Evolutionary conservation across 2,113 vertebrate genomes (phyloP).

Genomic region (Petaurus breviceps): DNA sequence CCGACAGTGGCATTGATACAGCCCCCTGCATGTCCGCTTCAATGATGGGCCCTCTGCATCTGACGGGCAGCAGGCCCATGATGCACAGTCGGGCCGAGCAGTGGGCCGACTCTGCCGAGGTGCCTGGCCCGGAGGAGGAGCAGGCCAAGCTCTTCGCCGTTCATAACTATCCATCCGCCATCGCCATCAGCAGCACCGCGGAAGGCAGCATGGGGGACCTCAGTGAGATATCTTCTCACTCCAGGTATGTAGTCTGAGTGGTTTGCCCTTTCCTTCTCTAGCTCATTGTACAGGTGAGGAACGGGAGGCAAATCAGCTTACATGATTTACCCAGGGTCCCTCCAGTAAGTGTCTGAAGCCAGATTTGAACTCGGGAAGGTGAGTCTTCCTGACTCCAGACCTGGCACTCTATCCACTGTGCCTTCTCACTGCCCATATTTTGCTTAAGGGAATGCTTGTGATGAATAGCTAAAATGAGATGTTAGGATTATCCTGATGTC

Average conservation of each 20-base stretch:
- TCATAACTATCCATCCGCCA: slow-evolving; percentile 87
- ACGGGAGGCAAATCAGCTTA: background rate
- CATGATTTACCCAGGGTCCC: background rate
- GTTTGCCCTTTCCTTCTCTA: background rate
- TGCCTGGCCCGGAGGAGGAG: slow-evolving; percentile 86
- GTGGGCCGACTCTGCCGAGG: slow-evolving; percentile 87
- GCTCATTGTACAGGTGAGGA: background rate
- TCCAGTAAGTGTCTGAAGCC: background rate
- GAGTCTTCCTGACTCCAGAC: background rate
- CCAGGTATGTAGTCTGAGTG: slow-evolving; percentile 85
- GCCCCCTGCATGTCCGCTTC: slow-evolving; percentile 89
- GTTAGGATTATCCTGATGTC: background rate
- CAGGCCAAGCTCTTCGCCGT: slow-evolving; percentile 88
- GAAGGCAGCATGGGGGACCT: slow-evolving; percentile 94
- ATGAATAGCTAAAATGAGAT: background rate
- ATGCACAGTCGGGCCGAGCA: slow-evolving; percentile 87
- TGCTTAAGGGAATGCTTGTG: background rate
- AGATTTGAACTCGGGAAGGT: background rate
- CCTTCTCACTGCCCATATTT: background rate
- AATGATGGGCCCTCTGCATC: slow-evolving; percentile 81
- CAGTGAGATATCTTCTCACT: slow-evolving; percentile 94
- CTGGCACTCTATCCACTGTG: background rate
- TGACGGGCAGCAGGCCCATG: slow-evolving; percentile 84
- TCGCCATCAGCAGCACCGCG: slow-evolving; percentile 82
- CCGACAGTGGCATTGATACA: slow-evolving; percentile 96